phyloP scores from a whole-genome alignment of 1,140 invertebrate species.

The Psix sp. region DNA sequence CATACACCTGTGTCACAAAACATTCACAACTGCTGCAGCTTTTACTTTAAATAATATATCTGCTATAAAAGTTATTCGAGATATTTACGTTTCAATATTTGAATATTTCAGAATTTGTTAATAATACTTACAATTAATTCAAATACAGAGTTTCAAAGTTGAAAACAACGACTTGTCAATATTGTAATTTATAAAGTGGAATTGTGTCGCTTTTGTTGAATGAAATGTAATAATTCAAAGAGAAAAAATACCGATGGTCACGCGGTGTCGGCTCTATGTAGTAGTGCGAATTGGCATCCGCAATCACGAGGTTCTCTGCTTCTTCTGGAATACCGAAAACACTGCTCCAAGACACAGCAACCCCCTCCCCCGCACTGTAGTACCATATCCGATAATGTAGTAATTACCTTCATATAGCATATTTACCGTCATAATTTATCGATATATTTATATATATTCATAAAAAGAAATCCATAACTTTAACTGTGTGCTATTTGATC shows the following conservation, averaged over 20 bases:
- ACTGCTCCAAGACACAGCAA: slow-evolving; percentile 89
- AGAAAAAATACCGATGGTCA: slow-evolving; percentile 74
- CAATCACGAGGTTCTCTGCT: slow-evolving; percentile 86
- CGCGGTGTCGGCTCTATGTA: slow-evolving; percentile 86
- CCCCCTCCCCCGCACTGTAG: slow-evolving; percentile 80
- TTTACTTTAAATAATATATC: too few relatives aligned
- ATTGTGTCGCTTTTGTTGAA: slow-evolving; percentile 39
- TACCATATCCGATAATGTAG: slow-evolving; percentile 76
- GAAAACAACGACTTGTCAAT: slow-evolving; percentile 39
- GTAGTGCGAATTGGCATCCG: slow-evolving; percentile 90
- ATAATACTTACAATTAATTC: too few relatives aligned
- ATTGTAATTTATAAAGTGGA: slow-evolving; percentile 41
- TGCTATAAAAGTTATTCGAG: too few relatives aligned
- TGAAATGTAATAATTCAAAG: slow-evolving; percentile 47
- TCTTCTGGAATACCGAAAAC: slow-evolving; percentile 88
- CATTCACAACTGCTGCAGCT: too few relatives aligned
- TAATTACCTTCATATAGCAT: slow-evolving; percentile 68
- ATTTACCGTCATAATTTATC: slow-evolving; percentile 2
- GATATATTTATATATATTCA: too few relatives aligned
- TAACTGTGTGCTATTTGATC: too few relatives aligned
- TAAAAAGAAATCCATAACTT: too few relatives aligned
- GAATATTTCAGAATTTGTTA: too few relatives aligned
- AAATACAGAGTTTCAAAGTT: neutral
- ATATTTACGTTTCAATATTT: too few relatives aligned
- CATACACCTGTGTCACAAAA: too few relatives aligned